Evolutionary conservation across 2,797 vertebrate genomes (phyloP).

Genomic region (Aselliscus stoliczkanus): DNA sequence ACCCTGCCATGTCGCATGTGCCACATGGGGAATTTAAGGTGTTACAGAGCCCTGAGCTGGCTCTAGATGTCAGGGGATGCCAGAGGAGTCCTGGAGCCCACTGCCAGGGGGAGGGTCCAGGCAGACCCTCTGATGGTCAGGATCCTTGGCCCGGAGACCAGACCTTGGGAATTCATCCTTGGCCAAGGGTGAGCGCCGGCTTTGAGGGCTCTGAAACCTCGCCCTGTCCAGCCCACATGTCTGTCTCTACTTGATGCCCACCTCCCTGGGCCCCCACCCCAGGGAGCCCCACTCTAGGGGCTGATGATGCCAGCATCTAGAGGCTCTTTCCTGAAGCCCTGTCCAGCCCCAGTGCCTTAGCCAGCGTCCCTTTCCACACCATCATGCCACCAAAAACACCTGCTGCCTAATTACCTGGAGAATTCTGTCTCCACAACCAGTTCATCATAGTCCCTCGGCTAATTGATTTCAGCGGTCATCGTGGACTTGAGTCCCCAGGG

Average conservation of each 20-base stretch:
- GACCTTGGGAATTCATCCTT: not conserved
- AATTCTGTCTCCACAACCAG: not conserved
- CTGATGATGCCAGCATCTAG: too few relatives aligned
- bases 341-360: not conserved
- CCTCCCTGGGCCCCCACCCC: not conserved
- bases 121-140: not conserved
- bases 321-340: not conserved
- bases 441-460: not conserved
- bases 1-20: not conserved
- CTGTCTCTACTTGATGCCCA: not conserved
- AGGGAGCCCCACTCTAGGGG: not conserved
- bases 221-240: not conserved
- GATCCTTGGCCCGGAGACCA: not conserved
- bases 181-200: not conserved
- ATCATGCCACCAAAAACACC: not conserved
- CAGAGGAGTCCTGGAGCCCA: not conserved
- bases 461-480: not conserved
- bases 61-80: not conserved
- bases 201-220: not conserved
- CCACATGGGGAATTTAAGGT: not conserved
- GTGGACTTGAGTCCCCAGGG: not conserved
- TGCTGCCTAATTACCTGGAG: conserved; percentile 5
- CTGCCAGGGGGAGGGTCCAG: not conserved
- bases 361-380: not conserved
- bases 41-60: not conserved